These are phyloP conservation scores for Microtus oregoni DNA, from an alignment of 2,113 vertebrate genomes.

Conservation along the genomic window DNA sequence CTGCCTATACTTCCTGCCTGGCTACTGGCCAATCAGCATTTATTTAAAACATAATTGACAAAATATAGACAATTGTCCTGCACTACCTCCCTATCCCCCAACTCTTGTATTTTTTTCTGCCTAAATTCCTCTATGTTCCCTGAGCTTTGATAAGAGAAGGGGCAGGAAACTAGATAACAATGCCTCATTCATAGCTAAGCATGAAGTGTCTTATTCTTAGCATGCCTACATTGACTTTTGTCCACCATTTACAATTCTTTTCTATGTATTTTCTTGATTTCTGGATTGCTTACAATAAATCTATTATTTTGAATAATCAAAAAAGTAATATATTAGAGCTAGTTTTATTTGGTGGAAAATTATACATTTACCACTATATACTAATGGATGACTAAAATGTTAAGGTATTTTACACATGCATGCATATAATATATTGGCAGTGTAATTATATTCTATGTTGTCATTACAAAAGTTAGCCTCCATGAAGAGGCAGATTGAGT, in stretches of 20 bases:
- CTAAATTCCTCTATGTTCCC: neutral
- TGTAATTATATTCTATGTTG: neutral
- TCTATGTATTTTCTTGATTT: neutral
- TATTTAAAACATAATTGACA: too few species aligned
- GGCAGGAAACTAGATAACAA: neutral
- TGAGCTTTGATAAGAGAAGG: neutral
- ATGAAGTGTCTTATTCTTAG: neutral
- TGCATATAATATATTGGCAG: neutral
- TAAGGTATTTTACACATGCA: neutral
- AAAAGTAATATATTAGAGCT: conserved; percentile 16
- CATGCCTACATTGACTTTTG: neutral
- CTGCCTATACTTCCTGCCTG: too few species aligned
- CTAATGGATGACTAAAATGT: neutral
- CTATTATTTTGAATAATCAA: neutral
- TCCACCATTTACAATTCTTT: neutral
- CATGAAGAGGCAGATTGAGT: neutral
- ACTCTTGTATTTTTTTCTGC: neutral
- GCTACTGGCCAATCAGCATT: too few species aligned
- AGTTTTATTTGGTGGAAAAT: neutral
- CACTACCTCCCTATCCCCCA: neutral
- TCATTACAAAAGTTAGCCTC: neutral
- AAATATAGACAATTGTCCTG: too few species aligned
- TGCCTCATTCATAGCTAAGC: neutral
- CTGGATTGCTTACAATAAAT: neutral
- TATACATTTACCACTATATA: neutral